Evolutionary conservation across 1,140 invertebrate species (phyloP).

Genomic region (Trachymyrmex cornetzi): DNA sequence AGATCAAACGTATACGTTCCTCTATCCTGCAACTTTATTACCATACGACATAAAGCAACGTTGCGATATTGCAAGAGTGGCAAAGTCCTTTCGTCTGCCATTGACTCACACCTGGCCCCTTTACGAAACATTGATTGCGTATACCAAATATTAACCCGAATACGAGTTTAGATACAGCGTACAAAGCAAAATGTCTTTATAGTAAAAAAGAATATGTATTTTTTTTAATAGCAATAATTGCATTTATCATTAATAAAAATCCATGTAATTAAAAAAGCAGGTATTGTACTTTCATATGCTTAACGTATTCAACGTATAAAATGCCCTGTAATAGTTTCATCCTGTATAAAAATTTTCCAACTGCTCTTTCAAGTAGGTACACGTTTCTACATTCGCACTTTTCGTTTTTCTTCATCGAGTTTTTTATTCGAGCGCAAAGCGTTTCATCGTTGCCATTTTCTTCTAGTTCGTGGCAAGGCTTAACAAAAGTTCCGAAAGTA

Average conservation of each 20-base stretch:
- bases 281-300: background rate
- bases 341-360: constrained; percentile 18
- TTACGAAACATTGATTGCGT: constrained; percentile 35
- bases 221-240: background rate
- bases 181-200: background rate
- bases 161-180: background rate
- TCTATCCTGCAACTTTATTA: constrained; percentile 62
- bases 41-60: constrained; percentile 59
- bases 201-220: too few relatives aligned
- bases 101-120: constrained; percentile 13
- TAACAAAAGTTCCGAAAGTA: constrained; percentile 56
- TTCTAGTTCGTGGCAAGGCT: constrained; percentile 47
- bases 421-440: constrained; percentile 32
- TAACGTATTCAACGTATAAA: background rate
- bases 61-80: constrained; percentile 41
- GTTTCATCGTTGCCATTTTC: constrained; percentile 51
- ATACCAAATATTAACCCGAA: constrained; percentile 25
- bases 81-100: constrained; percentile 39
- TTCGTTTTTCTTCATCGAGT: constrained; percentile 30
- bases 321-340: background rate
- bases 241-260: background rate
- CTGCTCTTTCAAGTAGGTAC: constrained; percentile 15
- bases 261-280: constrained; percentile 20
- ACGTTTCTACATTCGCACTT: constrained; percentile 24
- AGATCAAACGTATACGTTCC: constrained; percentile 54